Percentiles rank a stretch among this genome's conserved stretches.
These are phyloP conservation scores for Neelides sp. DNA, from an alignment of 1,140 invertebrate genomes.

Conservation along the genomic window DNA sequence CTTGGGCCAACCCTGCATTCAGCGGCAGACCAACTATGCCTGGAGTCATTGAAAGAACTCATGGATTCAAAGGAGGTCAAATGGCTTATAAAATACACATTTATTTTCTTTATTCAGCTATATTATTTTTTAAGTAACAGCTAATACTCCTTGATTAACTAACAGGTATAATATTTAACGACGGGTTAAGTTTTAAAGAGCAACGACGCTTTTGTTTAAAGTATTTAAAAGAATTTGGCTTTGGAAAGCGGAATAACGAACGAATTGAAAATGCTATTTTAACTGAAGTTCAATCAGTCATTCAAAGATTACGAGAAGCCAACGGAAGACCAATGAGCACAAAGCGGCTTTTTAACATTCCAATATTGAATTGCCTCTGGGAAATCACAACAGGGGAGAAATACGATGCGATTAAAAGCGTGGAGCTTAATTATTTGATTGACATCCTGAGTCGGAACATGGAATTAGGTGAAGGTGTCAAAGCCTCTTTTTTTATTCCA, in stretches of 20 bases:
- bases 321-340: slow-evolving; percentile 8
- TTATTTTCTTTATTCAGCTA: slow-evolving; percentile 2
- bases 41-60: slow-evolving; percentile 12
- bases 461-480: slow-evolving; percentile 19
- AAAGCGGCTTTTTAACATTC: slow-evolving; percentile 17
- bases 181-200: slow-evolving; percentile 14
- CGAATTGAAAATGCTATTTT: too few relatives aligned
- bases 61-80: slow-evolving; percentile 16
- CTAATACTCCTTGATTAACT: neutral
- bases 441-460: slow-evolving; percentile 20
- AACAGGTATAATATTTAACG: slow-evolving; percentile 25
- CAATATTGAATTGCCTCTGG: slow-evolving; percentile 21
- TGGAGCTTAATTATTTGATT: slow-evolving; percentile 5
- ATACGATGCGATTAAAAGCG: slow-evolving; percentile 13
- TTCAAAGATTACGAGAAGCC: neutral
- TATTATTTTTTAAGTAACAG: neutral
- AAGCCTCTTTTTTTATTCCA: slow-evolving; percentile 19
- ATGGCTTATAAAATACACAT: neutral
- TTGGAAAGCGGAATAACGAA: slow-evolving; percentile 7
- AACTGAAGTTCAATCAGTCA: too few relatives aligned
- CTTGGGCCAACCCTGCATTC: slow-evolving; percentile 14
- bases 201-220: slow-evolving; percentile 16
- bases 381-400: slow-evolving; percentile 15
- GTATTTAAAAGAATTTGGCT: slow-evolving; percentile 13
- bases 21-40: slow-evolving; percentile 18